These are phyloP conservation scores for Euspilapteryx auroguttella DNA, from an alignment of 2,888 invertebrate species.

Conservation along the genomic window DNA sequence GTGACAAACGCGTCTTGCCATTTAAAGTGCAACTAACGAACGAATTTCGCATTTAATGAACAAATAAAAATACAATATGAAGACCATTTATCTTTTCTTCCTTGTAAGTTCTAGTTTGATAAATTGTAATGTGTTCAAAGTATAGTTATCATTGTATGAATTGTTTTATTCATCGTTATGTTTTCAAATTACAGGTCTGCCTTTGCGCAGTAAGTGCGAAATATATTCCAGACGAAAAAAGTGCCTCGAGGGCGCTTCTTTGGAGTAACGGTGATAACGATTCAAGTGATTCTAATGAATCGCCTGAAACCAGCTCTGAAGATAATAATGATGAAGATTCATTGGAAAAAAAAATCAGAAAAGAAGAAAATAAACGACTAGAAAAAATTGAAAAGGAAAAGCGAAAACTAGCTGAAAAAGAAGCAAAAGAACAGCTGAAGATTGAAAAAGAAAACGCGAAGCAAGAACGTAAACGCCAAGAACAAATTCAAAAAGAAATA, in stretches of 20 bases:
- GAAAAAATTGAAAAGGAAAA: slow-evolving; percentile 11
- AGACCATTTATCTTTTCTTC: slow-evolving; percentile 30
- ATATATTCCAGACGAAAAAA: slow-evolving; percentile 34
- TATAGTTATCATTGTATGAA: not conserved
- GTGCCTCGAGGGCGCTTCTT: slow-evolving; percentile 16
- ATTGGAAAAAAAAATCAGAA: slow-evolving; percentile 9
- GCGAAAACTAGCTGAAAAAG: slow-evolving; percentile 9
- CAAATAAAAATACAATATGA: slow-evolving; percentile 26
- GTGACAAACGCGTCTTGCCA: slow-evolving; percentile 30
- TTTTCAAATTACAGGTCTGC: slow-evolving; percentile 28
- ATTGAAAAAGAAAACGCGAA: slow-evolving; percentile 15
- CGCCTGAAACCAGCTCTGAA: slow-evolving; percentile 15
- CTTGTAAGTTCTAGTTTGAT: slow-evolving; percentile 30
- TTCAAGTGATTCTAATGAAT: slow-evolving; percentile 23
- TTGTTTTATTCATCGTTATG: slow-evolving; percentile 4
- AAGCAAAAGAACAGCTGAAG: slow-evolving; percentile 8
- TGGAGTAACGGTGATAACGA: slow-evolving; percentile 18
- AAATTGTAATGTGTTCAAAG: not conserved
- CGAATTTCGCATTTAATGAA: slow-evolving; percentile 36
- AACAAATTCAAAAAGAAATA: not conserved
- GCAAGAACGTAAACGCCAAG: slow-evolving; percentile 6
- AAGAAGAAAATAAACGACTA: slow-evolving; percentile 17
- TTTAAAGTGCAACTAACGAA: slow-evolving; percentile 26
- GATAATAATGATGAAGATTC: slow-evolving; percentile 12
- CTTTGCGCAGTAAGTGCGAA: slow-evolving; percentile 38